Base-by-base conservation (phyloP, 2,113 vertebrate genomes). In the Poeciliopsis occidentalis region DNA sequence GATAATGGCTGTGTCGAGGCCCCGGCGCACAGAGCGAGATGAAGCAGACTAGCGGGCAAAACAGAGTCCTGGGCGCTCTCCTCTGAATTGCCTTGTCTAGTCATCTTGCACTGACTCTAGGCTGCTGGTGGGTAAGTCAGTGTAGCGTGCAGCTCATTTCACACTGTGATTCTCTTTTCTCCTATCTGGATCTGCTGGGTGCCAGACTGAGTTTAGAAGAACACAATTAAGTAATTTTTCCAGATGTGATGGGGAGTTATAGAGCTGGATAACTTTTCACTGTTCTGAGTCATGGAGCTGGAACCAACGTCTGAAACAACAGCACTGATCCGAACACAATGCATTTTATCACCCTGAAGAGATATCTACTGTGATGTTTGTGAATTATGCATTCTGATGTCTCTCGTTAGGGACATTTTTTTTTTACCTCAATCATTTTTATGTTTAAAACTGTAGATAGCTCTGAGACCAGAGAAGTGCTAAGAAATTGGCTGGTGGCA, bases 111-210 rank as follows among this genome's bases (percentile, higher is more conserved):
- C 78, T 79, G 71, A 83, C 84, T 89, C 87, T 68, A 61, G 73
- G 79, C 84, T 60, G 2, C 26, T 81, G 32, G 4, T 24, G 64
- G 64, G 77, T 76, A 79, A 83, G 77, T 75, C 91, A 78, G 78
- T 54, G 83, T 83, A 87, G 87, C 81, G 63, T 86, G 76, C 69
- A 83, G 67, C 88, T 93, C 89, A 92, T 90, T 90, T 92, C 89
- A 89, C 87, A 92, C 88, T 81, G 88, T 84, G 84, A 84, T 90
- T 88, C 84, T 87, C 79, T 82, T 71, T 57, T 80, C 85, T 79
- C 70, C 80, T 85, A 89, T 92, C 85, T 72, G 75, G 85, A 89
- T 86, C 88, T 89, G 87, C 72, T 81, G 61, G 81, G 83, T 88
- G 85, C 85, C 88, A 86, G 83, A 88, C 78, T 82, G 88, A 85